A percentile compares a stretch with the other conserved stretches of the same genome.
Evolutionary conservation across 2,113 vertebrate species (phyloP).

Genomic region (Chrysochloris asiatica): DNA sequence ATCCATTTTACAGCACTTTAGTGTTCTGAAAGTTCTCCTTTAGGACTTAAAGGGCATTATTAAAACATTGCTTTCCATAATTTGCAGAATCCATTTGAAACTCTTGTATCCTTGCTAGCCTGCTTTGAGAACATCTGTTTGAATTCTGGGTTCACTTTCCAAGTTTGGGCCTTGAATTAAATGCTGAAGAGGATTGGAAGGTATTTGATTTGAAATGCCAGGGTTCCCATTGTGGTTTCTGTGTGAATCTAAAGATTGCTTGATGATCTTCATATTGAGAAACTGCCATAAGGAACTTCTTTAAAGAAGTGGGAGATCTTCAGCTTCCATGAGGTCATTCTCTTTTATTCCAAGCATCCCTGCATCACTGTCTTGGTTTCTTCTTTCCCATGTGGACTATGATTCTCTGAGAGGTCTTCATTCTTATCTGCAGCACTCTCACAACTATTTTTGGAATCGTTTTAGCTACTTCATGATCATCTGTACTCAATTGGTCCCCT

Average conservation of each 20-base stretch:
- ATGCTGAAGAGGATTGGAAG: constrained; percentile 85
- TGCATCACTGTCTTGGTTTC: constrained; percentile 91
- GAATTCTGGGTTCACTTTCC: constrained; percentile 76
- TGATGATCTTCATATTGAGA: constrained; percentile 77
- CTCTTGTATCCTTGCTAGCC: constrained; percentile 81
- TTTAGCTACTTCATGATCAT: constrained; percentile 66
- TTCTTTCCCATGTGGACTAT: constrained; percentile 83
- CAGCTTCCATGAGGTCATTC: constrained; percentile 92
- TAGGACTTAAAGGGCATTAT: constrained; percentile 90
- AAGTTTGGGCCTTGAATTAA: constrained; percentile 87
- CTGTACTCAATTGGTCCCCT: constrained; percentile 70
- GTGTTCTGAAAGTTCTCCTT: constrained; percentile 41
- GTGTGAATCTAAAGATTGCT: constrained; percentile 75
- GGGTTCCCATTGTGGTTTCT: constrained; percentile 76
- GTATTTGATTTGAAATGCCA: constrained; percentile 84
- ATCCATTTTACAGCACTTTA: constrained; percentile 73
- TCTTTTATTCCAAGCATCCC: constrained; percentile 99
- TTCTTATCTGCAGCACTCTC: constrained; percentile 70
- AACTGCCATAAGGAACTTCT: constrained; percentile 82
- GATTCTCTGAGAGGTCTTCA: constrained; percentile 84
- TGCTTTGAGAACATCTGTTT: constrained; percentile 78
- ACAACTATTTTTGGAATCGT: constrained; percentile 58
- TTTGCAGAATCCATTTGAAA: constrained; percentile 91
- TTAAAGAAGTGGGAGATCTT: constrained; percentile 89
- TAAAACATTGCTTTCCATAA: constrained; percentile 93